Conservation (phyloP, 2,797 vertebrate species). For the Anguilla pacifica region DNA sequence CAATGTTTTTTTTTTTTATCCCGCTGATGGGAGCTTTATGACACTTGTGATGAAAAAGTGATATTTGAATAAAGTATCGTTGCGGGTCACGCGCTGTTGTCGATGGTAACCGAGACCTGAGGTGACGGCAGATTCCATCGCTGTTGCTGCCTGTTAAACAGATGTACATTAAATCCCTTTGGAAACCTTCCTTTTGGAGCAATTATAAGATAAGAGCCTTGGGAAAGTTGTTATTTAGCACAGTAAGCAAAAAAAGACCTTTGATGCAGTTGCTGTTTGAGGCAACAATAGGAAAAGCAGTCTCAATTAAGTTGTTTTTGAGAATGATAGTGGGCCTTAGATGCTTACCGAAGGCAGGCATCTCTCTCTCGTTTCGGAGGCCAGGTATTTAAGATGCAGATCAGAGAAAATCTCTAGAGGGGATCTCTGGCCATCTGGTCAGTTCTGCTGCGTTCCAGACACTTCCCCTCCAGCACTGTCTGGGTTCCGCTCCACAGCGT, state of each 20-base stretch:
- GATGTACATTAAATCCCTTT: neutral
- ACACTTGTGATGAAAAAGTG: neutral
- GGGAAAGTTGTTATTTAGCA: neutral
- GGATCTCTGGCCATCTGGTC: slow-evolving; percentile 1
- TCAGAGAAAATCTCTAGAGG: neutral
- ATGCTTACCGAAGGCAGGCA: neutral
- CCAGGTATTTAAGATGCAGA: neutral
- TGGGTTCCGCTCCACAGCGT: neutral
- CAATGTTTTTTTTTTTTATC: neutral
- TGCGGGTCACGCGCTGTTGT: neutral
- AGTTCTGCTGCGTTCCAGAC: slow-evolving; percentile 9
- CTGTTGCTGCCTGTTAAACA: neutral
- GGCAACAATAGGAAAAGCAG: neutral
- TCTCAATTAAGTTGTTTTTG: slow-evolving; percentile 2
- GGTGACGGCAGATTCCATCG: neutral
- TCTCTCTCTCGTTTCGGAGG: neutral
- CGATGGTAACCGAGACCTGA: neutral
- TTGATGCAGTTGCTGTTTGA: neutral
- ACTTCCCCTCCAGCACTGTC: neutral
- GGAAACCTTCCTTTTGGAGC: neutral
- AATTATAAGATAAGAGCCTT: neutral
- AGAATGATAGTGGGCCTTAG: neutral
- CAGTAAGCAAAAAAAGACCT: neutral
- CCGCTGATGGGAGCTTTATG: neutral
- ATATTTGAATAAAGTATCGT: neutral